phyloP scores from a whole-genome alignment of 1,140 invertebrate genomes.

The Portunus trituberculatus region DNA sequence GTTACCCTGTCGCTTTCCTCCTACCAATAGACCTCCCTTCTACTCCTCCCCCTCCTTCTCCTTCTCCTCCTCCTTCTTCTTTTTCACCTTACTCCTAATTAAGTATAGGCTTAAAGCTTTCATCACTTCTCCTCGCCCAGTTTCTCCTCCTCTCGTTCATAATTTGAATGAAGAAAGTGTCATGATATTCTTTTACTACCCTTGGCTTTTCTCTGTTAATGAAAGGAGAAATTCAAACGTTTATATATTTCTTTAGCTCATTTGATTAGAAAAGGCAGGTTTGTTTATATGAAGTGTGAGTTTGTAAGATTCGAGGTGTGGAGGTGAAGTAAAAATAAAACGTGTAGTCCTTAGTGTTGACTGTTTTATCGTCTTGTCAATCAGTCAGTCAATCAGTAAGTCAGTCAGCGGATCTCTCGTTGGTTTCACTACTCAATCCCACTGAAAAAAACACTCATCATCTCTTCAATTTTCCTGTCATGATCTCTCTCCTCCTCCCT shows the following conservation, averaged over 20 bases:
- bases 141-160: not conserved
- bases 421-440: not conserved
- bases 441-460: not conserved
- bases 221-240: no score
- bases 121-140: not conserved
- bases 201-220: no score
- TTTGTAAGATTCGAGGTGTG: no score
- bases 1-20: not conserved
- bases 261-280: not conserved
- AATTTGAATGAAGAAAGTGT: no score
- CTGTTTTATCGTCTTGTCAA: no score
- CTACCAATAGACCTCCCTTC: not conserved
- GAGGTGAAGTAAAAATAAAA: no score
- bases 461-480: not conserved
- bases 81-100: not conserved
- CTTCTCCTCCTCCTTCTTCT: not conserved
- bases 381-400: not conserved
- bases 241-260: not conserved
- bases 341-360: no score
- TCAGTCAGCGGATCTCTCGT: not conserved
- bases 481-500: not conserved
- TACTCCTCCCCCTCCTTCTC: not conserved
- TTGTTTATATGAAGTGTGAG: no score
- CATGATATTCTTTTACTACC: no score
- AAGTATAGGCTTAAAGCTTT: not conserved